phyloP scores from a whole-genome alignment of 1,140 invertebrate species.

The Hyposmocoma kahamanoa region DNA sequence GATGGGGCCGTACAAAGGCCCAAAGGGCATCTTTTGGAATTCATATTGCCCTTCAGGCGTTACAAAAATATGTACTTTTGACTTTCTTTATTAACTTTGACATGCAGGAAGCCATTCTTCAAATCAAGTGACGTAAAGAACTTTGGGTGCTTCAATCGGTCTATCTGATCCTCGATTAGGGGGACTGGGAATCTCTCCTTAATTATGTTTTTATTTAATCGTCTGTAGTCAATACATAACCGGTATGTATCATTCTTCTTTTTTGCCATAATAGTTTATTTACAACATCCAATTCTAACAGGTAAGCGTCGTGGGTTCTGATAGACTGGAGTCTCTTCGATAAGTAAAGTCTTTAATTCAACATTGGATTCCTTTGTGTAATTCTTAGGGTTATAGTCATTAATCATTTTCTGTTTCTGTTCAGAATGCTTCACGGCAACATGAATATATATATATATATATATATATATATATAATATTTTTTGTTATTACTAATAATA shows the following conservation, averaged over 20 bases:
- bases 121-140: background rate
- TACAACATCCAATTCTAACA: too few relatives aligned
- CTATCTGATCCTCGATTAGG: background rate
- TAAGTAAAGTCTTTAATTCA: too few relatives aligned
- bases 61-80: constrained; percentile 55
- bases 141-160: background rate
- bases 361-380: too few relatives aligned
- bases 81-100: constrained; percentile 35
- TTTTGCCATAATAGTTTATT: too few relatives aligned
- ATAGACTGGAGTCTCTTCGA: too few relatives aligned
- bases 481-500: too few relatives aligned
- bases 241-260: background rate
- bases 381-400: too few relatives aligned
- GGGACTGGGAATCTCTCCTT: background rate
- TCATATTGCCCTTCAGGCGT: constrained; percentile 38
- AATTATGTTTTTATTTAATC: background rate
- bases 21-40: constrained; percentile 37
- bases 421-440: too few relatives aligned
- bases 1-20: constrained; percentile 29
- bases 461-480: too few relatives aligned
- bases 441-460: too few relatives aligned
- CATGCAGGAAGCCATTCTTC: constrained; percentile 40
- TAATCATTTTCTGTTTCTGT: too few relatives aligned
- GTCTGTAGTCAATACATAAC: background rate
- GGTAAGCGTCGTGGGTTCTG: too few relatives aligned